Conservation (phyloP, 2,797 vertebrate species). For the Bufotes viridis region DNA sequence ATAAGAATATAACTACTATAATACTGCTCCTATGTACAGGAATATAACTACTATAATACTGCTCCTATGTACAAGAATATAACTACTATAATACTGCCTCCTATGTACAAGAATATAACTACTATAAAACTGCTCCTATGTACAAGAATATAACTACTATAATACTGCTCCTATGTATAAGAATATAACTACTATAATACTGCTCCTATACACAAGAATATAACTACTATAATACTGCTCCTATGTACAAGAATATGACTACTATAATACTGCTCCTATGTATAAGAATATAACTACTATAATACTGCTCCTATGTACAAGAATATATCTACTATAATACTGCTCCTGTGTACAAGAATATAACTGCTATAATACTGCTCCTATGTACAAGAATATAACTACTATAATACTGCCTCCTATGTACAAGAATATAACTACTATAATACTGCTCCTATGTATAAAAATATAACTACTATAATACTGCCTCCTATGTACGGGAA, state of each 20-base stretch:
- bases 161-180: background rate
- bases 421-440: too few relatives aligned
- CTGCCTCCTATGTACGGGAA: too few relatives aligned
- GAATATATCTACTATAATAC: too few relatives aligned
- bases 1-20: background rate
- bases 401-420: too few relatives aligned
- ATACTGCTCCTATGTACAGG: background rate
- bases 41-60: constrained; percentile 9
- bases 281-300: constrained; percentile 1
- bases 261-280: background rate
- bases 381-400: too few relatives aligned
- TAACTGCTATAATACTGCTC: too few relatives aligned
- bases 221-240: background rate
- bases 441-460: too few relatives aligned
- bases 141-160: constrained; percentile 3
- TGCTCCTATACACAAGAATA: background rate
- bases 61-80: background rate
- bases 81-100: background rate
- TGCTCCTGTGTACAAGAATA: too few relatives aligned
- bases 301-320: background rate
- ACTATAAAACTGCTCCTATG: background rate
- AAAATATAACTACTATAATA: too few relatives aligned
- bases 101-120: background rate
- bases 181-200: constrained; percentile 1
- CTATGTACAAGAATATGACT: constrained; percentile 1